phyloP scores from a whole-genome alignment of 2,888 invertebrate species.

The Tachystola acroxantha region DNA sequence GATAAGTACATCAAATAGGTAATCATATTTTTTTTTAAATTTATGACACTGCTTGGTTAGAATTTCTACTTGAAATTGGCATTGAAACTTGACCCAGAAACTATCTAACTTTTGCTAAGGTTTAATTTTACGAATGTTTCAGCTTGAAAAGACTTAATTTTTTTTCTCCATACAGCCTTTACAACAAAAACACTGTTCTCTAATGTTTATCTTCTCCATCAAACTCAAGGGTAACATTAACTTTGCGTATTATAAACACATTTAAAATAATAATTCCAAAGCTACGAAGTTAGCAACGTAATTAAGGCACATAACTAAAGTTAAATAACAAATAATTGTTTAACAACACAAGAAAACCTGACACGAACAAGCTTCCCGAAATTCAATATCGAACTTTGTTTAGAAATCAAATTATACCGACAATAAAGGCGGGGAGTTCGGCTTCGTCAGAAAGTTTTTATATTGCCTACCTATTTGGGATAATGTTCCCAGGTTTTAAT shows the following conservation, averaged over 20 bases:
- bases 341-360: slow-evolving; percentile 8
- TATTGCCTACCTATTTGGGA: slow-evolving; percentile 4
- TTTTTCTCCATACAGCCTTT: too few relatives aligned
- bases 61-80: too few relatives aligned
- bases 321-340: slow-evolving; percentile 7
- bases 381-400: slow-evolving; percentile 16
- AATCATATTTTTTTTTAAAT: too few relatives aligned
- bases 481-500: not conserved
- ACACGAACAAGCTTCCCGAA: slow-evolving; percentile 7
- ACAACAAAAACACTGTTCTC: too few relatives aligned
- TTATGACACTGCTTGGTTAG: too few relatives aligned
- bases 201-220: too few relatives aligned
- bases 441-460: slow-evolving; percentile 11
- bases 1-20: too few relatives aligned
- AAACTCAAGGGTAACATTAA: too few relatives aligned
- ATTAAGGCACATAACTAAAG: slow-evolving; percentile 2
- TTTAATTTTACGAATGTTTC: too few relatives aligned
- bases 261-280: not conserved
- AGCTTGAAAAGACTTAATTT: too few relatives aligned
- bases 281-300: not conserved
- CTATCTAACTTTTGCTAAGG: too few relatives aligned
- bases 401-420: slow-evolving; percentile 16
- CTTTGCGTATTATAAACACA: not conserved
- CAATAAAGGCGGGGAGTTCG: slow-evolving; percentile 12
- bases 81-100: too few relatives aligned